These are phyloP conservation scores for Pocillopora verrucosa DNA, from an alignment of 64 coral and sea anemone species.

Conservation along the genomic window DNA sequence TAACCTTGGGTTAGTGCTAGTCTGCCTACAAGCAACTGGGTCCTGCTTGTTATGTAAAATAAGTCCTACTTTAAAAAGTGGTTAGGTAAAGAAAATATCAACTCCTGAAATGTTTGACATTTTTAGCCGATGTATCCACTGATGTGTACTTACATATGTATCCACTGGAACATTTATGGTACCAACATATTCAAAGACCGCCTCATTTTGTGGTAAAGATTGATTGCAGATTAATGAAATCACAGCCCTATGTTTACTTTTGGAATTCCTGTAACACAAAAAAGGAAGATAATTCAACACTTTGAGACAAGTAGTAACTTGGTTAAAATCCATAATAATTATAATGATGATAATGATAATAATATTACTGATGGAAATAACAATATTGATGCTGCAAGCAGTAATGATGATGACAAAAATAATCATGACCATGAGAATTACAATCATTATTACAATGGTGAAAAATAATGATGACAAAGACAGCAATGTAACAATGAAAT, in stretches of 20 bases:
- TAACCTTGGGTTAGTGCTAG: no score
- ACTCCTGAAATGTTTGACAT: no score
- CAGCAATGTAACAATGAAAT: no score
- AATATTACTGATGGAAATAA: not conserved
- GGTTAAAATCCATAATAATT: no score
- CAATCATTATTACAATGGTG: not conserved
- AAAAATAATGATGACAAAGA: not conserved
- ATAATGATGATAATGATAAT: not conserved
- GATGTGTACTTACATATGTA: slow-evolving; percentile 67
- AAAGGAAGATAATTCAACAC: not conserved
- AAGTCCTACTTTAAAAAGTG: no score
- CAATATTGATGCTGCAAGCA: no score
- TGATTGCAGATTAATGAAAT: slow-evolving; percentile 68
- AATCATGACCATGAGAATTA: not conserved
- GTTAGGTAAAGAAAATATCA: no score
- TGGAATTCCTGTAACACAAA: not conserved
- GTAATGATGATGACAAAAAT: not conserved
- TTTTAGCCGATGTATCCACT: no score
- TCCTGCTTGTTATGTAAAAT: no score
- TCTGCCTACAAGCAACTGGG: no score
- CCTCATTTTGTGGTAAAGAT: slow-evolving; percentile 23
- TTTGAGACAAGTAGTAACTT: no score
- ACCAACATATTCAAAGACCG: slow-evolving; percentile 37
- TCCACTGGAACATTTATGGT: not conserved
- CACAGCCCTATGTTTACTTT: slow-evolving; percentile 10